Base-by-base conservation (phyloP, 2,888 invertebrate species). In the Perithous albicinctus region DNA sequence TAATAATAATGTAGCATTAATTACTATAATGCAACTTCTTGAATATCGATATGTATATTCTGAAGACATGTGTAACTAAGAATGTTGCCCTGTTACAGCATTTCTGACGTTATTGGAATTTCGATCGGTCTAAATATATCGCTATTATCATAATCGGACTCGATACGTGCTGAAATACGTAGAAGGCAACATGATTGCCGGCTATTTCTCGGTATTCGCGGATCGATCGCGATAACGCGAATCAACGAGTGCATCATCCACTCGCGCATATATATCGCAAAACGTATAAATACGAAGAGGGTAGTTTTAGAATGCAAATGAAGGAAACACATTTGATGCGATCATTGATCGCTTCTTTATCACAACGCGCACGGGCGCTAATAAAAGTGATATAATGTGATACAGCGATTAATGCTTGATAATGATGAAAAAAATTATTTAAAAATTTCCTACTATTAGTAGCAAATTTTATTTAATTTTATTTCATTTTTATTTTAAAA, bases 181-280 rank as follows among this genome's bases (percentile, higher is more conserved):
- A 18, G 51, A 67, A 48, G 18, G 51, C 48, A 48, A 32, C 67
- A 51, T 51, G 35, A 67, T 20, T 51, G n/a, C 12, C 41, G 4
- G 35, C 59, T 4, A 15, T 59, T 32, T 69, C 38, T 3, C 51
- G 54, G 38, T 38, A 54, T 54, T 69, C 23, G 38, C 4, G 23
- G 41, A 69, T 54, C 69, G 69, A 54, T 54, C 26, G 20, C 38
- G 54, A 69, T 69, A 69, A 26, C 8, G 23, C 69, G 51, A 51
- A 32, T 48, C 15, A 20, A 7, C 48, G 48, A 18, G 32, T 54
- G 23, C 23, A 54, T 26, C 54, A 1, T 23, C 20, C 48, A 23
- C 10, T 20, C 2, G 48, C 20, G 20, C 48, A 23, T 12, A 54
- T 1, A 2, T 1, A 23, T 3, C 12, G 12, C 23, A 18, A 23